Percentiles rank a stretch among this genome's conserved stretches.
Evolutionary conservation across 2,113 vertebrate species (phyloP).

Genomic region (Tachuris rubrigastra): DNA sequence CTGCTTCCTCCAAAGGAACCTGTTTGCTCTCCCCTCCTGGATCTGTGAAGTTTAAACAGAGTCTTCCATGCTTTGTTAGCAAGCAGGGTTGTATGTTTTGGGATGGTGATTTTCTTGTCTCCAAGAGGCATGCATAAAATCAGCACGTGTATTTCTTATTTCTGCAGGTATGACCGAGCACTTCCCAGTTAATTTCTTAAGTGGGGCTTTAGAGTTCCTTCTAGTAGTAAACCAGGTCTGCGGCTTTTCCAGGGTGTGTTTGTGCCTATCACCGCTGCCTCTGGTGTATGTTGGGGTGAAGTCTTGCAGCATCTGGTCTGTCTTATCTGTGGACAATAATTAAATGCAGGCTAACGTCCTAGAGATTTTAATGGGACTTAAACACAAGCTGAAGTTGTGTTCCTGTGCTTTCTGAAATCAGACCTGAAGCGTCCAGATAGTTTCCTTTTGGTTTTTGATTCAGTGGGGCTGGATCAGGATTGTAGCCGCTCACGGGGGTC

Average conservation of each 20-base stretch:
- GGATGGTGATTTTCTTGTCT: not conserved
- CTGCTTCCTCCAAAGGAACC: not conserved
- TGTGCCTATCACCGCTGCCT: fast-evolving
- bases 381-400: not conserved
- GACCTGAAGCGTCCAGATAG: not conserved
- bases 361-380: not conserved
- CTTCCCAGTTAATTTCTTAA: not conserved
- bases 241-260: not conserved
- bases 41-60: not conserved
- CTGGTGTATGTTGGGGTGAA: not conserved
- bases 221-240: not conserved
- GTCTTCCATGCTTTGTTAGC: not conserved
- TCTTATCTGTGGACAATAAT: not conserved
- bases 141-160: not conserved
- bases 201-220: not conserved
- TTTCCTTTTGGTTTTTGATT: not conserved
- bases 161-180: not conserved
- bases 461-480: not conserved
- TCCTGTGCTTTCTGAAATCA: not conserved
- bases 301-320: fast-evolving
- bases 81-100: not conserved
- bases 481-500: fast-evolving
- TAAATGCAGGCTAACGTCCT: not conserved
- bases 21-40: not conserved
- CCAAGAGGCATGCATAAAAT: fast-evolving